Evolutionary conservation across 2,888 invertebrate species (phyloP), one percentile per base, ranked within the genome.

Genomic region (Drosophila maculinotata): DNA sequence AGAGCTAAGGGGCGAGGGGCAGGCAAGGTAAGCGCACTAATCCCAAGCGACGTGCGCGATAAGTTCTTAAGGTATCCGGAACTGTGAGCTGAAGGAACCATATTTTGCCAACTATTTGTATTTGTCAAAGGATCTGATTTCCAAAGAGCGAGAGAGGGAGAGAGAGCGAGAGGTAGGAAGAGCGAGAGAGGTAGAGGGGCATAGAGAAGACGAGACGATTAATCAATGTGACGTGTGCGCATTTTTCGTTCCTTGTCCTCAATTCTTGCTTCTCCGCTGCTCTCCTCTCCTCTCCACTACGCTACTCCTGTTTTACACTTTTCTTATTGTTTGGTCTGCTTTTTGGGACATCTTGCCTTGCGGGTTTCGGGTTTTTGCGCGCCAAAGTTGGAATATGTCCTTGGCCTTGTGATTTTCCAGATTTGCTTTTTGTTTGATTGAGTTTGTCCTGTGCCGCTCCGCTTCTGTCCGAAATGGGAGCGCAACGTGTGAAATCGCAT

Each of bases 201-300:
- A 45, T 47, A 39, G 33, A 20, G 49, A 49, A 60, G 60, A 65
- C 76, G 81, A 69, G 79, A 87, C 87, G 82, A 83, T 83, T 83
- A 83, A 83, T 83, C 82, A 83, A 83, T 74, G 85, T 83, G 82
- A 87, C 87, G 85, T 82, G 76, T 72, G 75, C 76, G 67, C 78
- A 80, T 80, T 76, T 70, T 49, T 77, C 70, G 56, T 35, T 38
- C 52, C 30, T 45, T 38, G 41, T 57, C 31, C 47, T 53, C 15
- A 15, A 25, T 41, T 48, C 20, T 49, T 31, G 31, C 31, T 53
- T 31, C 54, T 44, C 35, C 12, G 35, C 23, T 33, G 31, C 15
- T 14, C 33, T 26, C 28, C 7, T 7, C 26, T n/a, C 8, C 5
- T 31, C n/a, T 10, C n/a, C n/a, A n/a, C n/a, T n/a, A n/a, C n/a